phyloP scores from a whole-genome alignment of 1,140 invertebrate genomes.

The Globodera ellingtonae region DNA sequence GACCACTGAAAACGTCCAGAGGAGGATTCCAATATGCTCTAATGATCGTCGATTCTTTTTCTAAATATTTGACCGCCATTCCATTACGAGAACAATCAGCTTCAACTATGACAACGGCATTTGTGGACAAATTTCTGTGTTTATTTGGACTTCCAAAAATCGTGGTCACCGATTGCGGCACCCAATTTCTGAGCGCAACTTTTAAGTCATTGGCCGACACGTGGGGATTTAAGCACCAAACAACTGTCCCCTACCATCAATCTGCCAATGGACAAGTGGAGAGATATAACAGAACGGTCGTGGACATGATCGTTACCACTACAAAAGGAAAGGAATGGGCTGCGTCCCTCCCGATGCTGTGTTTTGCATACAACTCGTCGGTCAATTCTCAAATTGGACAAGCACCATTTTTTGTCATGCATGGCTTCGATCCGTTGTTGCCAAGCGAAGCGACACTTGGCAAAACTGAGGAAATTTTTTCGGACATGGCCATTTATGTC shows the following conservation, averaged over 20 bases:
- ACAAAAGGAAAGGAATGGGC: conserved; percentile 12
- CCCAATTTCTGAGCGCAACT: conserved; percentile 7
- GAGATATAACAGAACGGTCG: conserved; percentile 4
- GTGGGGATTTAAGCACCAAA: conserved; percentile 9
- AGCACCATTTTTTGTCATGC: conserved; percentile 5
- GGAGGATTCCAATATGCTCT: conserved; percentile 17
- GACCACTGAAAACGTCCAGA: not conserved
- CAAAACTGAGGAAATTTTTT: not conserved
- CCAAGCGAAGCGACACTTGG: not conserved
- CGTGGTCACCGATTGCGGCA: conserved; percentile 19
- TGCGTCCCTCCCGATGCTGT: not conserved
- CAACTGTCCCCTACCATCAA: conserved; percentile 11
- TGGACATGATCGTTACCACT: conserved; percentile 6
- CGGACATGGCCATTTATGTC: not conserved
- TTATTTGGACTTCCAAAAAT: not conserved
- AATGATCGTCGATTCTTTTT: conserved; percentile 22
- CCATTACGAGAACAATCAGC: conserved; percentile 15
- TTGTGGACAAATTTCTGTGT: conserved; percentile 16
- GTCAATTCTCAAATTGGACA: conserved; percentile 1
- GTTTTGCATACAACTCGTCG: conserved; percentile 14
- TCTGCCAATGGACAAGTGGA: conserved; percentile 14
- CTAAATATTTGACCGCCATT: conserved; percentile 12
- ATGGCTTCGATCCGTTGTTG: not conserved
- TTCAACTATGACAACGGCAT: not conserved
- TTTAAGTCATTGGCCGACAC: conserved; percentile 8